These are phyloP conservation scores for Cecropterus lyciades DNA, from an alignment of 1,140 invertebrate genomes.

Conservation along the genomic window DNA sequence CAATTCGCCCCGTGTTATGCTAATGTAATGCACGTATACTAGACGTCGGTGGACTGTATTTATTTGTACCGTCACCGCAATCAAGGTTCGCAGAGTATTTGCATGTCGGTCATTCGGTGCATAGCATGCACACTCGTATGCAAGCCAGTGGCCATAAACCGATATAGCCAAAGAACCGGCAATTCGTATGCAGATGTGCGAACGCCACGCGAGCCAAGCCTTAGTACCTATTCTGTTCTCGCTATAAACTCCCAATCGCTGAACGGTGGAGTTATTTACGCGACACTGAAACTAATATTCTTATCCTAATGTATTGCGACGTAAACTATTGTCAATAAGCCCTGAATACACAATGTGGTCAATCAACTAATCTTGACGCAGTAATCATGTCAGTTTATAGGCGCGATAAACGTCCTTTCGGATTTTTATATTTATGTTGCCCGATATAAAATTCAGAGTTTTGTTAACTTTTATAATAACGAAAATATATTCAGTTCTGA, in stretches of 20 bases:
- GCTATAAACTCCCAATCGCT: constrained; percentile 41
- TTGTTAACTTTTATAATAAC: constrained; percentile 9
- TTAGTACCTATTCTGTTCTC: constrained; percentile 32
- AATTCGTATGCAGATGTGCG: constrained; percentile 64
- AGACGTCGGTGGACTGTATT: constrained; percentile 9
- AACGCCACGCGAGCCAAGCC: constrained; percentile 44
- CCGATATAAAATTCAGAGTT: constrained; percentile 18
- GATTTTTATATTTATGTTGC: constrained; percentile 12
- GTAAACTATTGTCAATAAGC: constrained; percentile 26
- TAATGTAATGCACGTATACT: constrained; percentile 23
- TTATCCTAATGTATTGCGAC: constrained; percentile 30
- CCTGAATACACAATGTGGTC: constrained; percentile 31
- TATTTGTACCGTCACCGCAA: constrained; percentile 38
- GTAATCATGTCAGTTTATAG: constrained; percentile 18
- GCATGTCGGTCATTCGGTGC: constrained; percentile 46
- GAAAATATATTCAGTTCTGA: too few species aligned
- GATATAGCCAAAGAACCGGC: constrained; percentile 39
- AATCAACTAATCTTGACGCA: constrained; percentile 17
- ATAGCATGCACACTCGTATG: constrained; percentile 35
- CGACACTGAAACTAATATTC: constrained; percentile 34
- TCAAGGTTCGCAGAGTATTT: constrained; percentile 41
- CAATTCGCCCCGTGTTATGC: constrained; percentile 30
- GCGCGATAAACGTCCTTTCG: constrained; percentile 13
- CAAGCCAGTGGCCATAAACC: constrained; percentile 43
- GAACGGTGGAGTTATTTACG: constrained; percentile 36